A percentile compares a stretch with the other conserved stretches of the same genome.
phyloP scores from a whole-genome alignment of 2,797 vertebrate genomes.

The Thripadectes ignobilis region DNA sequence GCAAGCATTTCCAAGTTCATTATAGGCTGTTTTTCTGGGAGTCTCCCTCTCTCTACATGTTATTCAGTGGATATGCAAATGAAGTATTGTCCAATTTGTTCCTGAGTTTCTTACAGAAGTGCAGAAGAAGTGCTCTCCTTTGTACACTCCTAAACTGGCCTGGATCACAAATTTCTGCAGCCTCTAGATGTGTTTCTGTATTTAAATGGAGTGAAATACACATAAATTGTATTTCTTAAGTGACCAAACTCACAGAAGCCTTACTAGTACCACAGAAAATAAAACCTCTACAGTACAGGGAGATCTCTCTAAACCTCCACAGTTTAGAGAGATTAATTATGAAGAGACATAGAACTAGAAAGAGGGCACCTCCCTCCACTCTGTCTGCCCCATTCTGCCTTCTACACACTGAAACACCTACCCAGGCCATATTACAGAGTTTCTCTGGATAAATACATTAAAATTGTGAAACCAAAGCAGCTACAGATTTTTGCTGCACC shows the following conservation, averaged over 20 bases:
- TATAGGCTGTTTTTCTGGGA: neutral
- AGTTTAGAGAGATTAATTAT: neutral
- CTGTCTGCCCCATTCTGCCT: neutral
- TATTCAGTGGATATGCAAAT: slow-evolving; percentile 27
- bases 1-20: slow-evolving; percentile 24
- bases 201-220: neutral
- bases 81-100: slow-evolving; percentile 28
- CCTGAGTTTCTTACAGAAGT: neutral
- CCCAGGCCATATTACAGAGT: neutral
- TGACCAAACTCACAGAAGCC: neutral
- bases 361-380: neutral
- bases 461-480: neutral
- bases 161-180: neutral
- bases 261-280: neutral
- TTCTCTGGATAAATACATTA: neutral
- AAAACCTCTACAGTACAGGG: neutral
- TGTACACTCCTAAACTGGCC: neutral
- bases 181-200: neutral
- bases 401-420: neutral
- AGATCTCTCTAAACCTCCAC: neutral
- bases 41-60: neutral
- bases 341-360: neutral
- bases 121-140: neutral
- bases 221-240: neutral
- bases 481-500: neutral